These are phyloP conservation scores for Eulemur rufifrons DNA, from an alignment of 2,113 vertebrate genomes.

Conservation along the genomic window DNA sequence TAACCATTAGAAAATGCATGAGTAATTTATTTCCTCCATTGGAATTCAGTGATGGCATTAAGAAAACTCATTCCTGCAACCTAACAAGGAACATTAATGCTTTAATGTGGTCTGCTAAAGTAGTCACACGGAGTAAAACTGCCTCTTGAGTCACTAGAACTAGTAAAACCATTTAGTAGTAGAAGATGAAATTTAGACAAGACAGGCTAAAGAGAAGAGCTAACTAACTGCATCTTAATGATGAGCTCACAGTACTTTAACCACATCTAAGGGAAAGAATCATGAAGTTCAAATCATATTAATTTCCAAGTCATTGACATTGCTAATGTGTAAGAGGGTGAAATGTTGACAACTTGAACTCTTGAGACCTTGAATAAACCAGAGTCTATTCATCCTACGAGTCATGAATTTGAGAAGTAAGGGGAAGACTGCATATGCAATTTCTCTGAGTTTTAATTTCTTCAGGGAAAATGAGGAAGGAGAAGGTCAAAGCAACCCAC, in stretches of 20 bases:
- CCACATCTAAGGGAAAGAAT: constrained; percentile 70
- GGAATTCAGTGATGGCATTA: constrained; percentile 78
- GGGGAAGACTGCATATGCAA: background rate
- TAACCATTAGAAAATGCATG: constrained; percentile 77
- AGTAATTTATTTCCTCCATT: constrained; percentile 72
- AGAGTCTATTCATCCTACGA: constrained; percentile 61
- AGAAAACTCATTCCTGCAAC: constrained; percentile 75
- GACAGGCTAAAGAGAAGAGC: constrained; percentile 38
- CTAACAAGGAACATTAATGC: constrained; percentile 63
- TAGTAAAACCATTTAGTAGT: constrained; percentile 46
- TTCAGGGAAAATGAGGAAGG: constrained; percentile 48
- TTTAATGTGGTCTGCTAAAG: constrained; percentile 75
- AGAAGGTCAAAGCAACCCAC: constrained; percentile 34
- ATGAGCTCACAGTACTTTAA: constrained; percentile 62
- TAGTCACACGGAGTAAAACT: constrained; percentile 51
- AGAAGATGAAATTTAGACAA: constrained; percentile 57
- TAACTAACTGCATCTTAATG: constrained; percentile 51
- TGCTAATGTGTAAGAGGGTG: constrained; percentile 64
- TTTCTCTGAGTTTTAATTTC: constrained; percentile 64
- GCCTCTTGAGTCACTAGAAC: constrained; percentile 67
- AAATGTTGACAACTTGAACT: constrained; percentile 77
- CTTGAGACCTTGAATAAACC: constrained; percentile 68
- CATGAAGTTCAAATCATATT: constrained; percentile 69
- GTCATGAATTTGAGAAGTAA: constrained; percentile 56
- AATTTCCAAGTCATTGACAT: constrained; percentile 70